Percentiles rank a stretch among this genome's conserved stretches.
phyloP scores from a whole-genome alignment of 2,888 invertebrate species.

The Ischnus inquisitorius region DNA sequence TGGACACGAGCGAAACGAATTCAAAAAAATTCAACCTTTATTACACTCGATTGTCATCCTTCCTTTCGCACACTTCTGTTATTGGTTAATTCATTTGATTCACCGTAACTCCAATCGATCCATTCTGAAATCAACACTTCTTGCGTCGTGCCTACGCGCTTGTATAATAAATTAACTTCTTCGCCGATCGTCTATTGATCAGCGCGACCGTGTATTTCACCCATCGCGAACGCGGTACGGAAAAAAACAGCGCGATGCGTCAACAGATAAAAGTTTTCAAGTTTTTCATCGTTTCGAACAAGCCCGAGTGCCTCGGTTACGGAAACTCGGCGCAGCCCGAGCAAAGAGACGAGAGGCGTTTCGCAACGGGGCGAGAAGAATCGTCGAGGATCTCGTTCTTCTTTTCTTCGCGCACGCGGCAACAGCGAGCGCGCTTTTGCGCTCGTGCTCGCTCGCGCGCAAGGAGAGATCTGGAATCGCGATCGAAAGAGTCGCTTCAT shows the following conservation, averaged over 20 bases:
- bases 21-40: neutral
- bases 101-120: neutral
- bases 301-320: slow-evolving; percentile 18
- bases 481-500: slow-evolving; percentile 59
- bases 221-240: neutral
- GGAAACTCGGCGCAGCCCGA: slow-evolving; percentile 13
- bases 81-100: slow-evolving; percentile 25
- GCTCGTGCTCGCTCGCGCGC: neutral
- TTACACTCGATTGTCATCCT: neutral
- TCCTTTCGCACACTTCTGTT: slow-evolving; percentile 27
- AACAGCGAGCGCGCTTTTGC: slow-evolving; percentile 12
- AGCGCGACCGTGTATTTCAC: neutral
- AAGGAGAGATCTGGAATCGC: slow-evolving; percentile 57
- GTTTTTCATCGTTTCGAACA: slow-evolving; percentile 46
- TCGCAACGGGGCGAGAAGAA: slow-evolving; percentile 62
- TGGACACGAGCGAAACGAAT: too few relatives aligned
- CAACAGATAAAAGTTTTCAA: slow-evolving; percentile 64
- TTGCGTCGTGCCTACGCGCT: slow-evolving; percentile 5
- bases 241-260: slow-evolving; percentile 32
- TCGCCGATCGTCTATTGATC: slow-evolving; percentile 3
- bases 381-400: slow-evolving; percentile 47
- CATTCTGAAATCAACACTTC: slow-evolving; percentile 42
- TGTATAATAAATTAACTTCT: slow-evolving; percentile 51
- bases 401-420: slow-evolving; percentile 24
- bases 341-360: slow-evolving; percentile 32